Percentiles rank a stretch among this genome's conserved stretches.
Conservation (phyloP, 2,797 vertebrate genomes). For the Anguilla anguilla region DNA sequence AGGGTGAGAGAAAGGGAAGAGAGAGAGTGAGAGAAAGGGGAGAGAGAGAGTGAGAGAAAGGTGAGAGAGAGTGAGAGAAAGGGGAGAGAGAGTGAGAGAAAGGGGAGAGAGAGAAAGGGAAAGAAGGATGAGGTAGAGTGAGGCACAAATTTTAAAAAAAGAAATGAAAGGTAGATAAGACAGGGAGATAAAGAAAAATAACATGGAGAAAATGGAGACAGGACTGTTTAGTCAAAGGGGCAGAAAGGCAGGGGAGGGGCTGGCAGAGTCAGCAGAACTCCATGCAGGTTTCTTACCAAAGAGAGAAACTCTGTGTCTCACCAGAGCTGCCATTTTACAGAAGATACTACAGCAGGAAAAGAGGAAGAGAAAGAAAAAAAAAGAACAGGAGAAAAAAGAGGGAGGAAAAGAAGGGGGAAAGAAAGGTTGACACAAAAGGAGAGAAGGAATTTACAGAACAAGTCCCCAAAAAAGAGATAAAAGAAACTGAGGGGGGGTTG, state of each 20-base stretch:
- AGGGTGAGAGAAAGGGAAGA: not conserved
- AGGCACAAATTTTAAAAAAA: conserved; percentile 14
- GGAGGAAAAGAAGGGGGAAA: conserved; percentile 27
- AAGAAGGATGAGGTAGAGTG: not conserved
- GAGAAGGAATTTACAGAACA: conserved; percentile 22
- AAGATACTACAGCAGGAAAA: conserved; percentile 79
- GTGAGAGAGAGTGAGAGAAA: not conserved
- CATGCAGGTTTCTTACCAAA: conserved; percentile 80
- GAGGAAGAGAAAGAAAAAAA: conserved; percentile 38
- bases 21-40: not conserved
- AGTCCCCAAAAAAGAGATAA: not conserved
- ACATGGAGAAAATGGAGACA: conserved; percentile 3
- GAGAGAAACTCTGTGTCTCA: conserved; percentile 92
- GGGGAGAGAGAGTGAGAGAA: not conserved
- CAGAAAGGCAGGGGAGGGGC: not conserved
- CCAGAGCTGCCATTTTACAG: conserved; percentile 92
- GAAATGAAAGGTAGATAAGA: conserved; percentile 27
- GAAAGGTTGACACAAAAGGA: conserved; percentile 26
- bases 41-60: no score
- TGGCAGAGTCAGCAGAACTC: not conserved
- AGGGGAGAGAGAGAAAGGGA: not conserved
- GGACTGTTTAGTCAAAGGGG: not conserved
- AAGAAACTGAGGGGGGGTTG: not conserved
- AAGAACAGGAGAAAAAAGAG: conserved; percentile 26
- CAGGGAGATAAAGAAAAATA: not conserved